Evolutionary conservation across 2,888 invertebrate species (phyloP).

Genomic region (Abrostola triplasia): DNA sequence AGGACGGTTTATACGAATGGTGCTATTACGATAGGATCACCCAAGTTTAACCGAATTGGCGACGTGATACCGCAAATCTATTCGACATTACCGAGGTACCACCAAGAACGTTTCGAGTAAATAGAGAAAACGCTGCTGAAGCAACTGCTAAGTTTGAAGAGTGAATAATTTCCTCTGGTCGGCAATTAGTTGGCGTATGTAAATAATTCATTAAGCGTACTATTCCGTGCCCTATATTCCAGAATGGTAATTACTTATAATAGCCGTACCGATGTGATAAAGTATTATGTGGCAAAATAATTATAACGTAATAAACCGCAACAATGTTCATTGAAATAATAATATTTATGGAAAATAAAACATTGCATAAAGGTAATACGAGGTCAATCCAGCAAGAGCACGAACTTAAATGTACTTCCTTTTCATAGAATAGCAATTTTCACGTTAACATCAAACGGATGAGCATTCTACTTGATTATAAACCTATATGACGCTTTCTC

Average conservation of each 20-base stretch:
- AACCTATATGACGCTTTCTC: too few relatives aligned
- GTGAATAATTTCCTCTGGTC: constrained; percentile 8
- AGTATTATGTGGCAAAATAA: constrained; percentile 1
- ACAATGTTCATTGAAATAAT: neutral
- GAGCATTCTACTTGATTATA: too few relatives aligned
- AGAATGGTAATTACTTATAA: constrained; percentile 6
- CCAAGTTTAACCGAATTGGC: constrained; percentile 67
- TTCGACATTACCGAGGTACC: constrained; percentile 53
- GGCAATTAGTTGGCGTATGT: constrained; percentile 28
- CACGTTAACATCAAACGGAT: neutral
- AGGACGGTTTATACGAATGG: constrained; percentile 57
- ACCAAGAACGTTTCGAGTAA: constrained; percentile 3
- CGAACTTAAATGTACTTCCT: too few relatives aligned
- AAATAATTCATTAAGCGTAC: constrained; percentile 20
- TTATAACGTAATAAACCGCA: neutral
- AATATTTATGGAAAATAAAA: neutral
- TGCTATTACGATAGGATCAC: constrained; percentile 61
- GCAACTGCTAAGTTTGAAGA: constrained; percentile 11
- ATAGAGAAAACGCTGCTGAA: constrained; percentile 14
- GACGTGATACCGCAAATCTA: constrained; percentile 66
- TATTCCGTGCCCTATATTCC: constrained; percentile 10
- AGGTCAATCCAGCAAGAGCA: neutral
- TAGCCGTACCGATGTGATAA: neutral
- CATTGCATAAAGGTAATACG: neutral
- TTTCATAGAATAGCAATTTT: neutral